Conservation (phyloP, 2,888 invertebrate species). For the Drosophila rubida region DNA sequence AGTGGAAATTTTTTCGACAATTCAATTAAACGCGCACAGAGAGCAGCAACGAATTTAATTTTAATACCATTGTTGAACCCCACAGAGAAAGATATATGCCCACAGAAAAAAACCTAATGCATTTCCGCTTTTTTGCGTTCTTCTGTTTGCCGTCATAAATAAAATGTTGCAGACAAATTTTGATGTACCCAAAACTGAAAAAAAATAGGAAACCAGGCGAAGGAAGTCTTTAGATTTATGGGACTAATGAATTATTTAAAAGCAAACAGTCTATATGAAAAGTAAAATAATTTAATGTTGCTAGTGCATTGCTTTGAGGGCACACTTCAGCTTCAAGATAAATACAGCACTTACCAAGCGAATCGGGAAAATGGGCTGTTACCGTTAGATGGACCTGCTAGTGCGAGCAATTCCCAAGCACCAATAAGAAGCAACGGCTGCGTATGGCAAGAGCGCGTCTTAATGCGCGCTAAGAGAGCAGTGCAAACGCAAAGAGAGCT, state of each 20-base stretch:
- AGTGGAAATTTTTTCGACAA: conserved; percentile 66
- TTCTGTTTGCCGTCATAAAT: conserved; percentile 62
- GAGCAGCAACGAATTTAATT: conserved; percentile 42
- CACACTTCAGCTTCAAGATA: background rate
- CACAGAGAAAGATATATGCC: background rate
- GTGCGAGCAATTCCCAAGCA: conserved; percentile 34
- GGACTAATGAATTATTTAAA: conserved; percentile 28
- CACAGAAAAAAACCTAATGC: conserved; percentile 45
- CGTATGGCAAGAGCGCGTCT: conserved; percentile 31
- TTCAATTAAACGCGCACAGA: conserved; percentile 63
- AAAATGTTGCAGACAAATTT: conserved; percentile 47
- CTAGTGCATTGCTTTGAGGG: background rate
- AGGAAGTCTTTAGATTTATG: conserved; percentile 21
- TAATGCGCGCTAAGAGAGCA: conserved; percentile 25
- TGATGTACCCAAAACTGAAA: conserved; percentile 20
- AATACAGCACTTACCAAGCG: background rate
- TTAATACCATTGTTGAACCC: conserved; percentile 38
- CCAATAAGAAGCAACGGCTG: conserved; percentile 49
- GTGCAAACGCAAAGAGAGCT: conserved; percentile 34
- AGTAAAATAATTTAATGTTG: background rate
- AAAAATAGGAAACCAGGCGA: background rate
- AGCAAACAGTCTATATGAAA: background rate
- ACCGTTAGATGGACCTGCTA: conserved; percentile 36
- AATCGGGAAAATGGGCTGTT: conserved; percentile 49
- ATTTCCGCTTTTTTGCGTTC: conserved; percentile 52